These are phyloP conservation scores for Pollenia labialis DNA, from an alignment of 2,888 invertebrate species.

Conservation along the genomic window DNA sequence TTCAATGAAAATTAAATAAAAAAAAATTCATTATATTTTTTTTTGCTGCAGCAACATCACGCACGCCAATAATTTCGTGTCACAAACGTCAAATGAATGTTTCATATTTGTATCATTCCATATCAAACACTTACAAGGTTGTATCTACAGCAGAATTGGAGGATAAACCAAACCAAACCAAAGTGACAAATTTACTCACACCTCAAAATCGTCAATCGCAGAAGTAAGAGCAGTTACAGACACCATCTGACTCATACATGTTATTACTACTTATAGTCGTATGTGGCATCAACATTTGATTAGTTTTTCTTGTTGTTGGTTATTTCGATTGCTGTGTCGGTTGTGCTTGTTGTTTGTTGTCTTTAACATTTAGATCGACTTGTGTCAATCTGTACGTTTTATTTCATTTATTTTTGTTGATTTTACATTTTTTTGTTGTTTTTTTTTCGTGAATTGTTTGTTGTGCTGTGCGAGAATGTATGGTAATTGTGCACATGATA, in stretches of 20 bases:
- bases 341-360: conserved; percentile 1
- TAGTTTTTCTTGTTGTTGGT: conserved; percentile 69
- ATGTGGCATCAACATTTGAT: conserved; percentile 72
- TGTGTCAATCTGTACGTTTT: conserved; percentile 75
- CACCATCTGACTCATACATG: conserved; percentile 61
- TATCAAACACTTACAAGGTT: conserved; percentile 39
- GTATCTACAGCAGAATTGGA: not conserved
- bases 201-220: conserved; percentile 47
- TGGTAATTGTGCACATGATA: conserved; percentile 68
- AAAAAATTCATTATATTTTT: conserved; percentile 49
- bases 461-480: conserved; percentile 41
- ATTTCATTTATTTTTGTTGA: conserved; percentile 56
- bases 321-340: not conserved
- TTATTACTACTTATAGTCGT: conserved; percentile 4
- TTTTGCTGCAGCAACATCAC: conserved; percentile 79
- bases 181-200: conserved; percentile 68
- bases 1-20: not conserved
- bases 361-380: conserved; percentile 71
- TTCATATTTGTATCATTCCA: conserved; percentile 71
- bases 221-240: conserved; percentile 30
- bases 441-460: conserved; percentile 35
- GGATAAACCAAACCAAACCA: conserved; percentile 4
- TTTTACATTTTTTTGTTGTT: conserved; percentile 10
- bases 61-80: conserved; percentile 79
- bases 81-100: conserved; percentile 74